Conservation (phyloP, 1,140 invertebrate genomes). For the Camponotus pennsylvanicus region DNA sequence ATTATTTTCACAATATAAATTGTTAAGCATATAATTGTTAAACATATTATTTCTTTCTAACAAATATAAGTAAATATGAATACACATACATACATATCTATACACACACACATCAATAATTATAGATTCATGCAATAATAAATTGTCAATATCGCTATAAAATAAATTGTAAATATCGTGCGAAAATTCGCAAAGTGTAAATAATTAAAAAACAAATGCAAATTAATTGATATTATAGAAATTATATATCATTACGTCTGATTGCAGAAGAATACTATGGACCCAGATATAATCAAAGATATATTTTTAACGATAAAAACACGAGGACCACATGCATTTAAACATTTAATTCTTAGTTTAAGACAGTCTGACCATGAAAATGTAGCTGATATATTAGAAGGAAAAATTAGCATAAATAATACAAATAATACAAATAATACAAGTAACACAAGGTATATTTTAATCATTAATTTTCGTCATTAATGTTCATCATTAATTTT, state of each 20-base stretch:
- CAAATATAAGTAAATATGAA: no score
- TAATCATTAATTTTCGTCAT: not conserved
- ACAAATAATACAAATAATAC: not conserved
- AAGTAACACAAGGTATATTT: not conserved
- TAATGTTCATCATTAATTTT: not conserved
- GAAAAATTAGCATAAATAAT: not conserved
- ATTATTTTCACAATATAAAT: no score
- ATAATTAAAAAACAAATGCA: not conserved
- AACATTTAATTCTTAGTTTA: slow-evolving; percentile 73
- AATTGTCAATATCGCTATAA: no score
- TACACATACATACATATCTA: no score
- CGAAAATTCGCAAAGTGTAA: not conserved
- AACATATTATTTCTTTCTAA: no score
- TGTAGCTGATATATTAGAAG: slow-evolving; percentile 72
- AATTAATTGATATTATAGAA: not conserved
- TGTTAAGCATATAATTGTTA: no score
- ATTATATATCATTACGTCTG: not conserved
- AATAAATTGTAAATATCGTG: not conserved
- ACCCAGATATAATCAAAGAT: slow-evolving; percentile 64
- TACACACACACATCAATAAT: no score
- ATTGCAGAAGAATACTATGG: slow-evolving; percentile 68
- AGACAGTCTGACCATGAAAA: slow-evolving; percentile 71
- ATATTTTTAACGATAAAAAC: slow-evolving; percentile 77
- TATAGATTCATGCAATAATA: no score
- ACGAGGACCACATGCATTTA: slow-evolving; percentile 79